Conservation (phyloP, 1,140 invertebrate species). For the Aradophagus sp. region DNA sequence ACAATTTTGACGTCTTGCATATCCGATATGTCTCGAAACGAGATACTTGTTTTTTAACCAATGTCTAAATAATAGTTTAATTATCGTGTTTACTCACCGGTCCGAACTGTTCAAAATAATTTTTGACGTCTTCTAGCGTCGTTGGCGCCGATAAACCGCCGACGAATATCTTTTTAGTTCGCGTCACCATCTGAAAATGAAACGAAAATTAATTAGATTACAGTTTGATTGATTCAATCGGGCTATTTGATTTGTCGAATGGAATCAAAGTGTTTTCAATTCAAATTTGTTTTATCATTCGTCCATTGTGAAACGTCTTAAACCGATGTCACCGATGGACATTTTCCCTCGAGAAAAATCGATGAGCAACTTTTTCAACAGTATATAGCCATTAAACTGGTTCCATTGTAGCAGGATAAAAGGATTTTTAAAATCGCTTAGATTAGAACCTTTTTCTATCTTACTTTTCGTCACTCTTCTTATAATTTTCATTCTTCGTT, state of each 20-base stretch:
- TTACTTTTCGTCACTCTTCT: conserved; percentile 40
- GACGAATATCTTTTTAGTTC: conserved; percentile 99
- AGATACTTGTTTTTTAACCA: not conserved
- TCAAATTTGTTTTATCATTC: too few relatives aligned
- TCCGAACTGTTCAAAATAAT: conserved; percentile 99
- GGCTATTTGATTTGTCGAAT: too few relatives aligned
- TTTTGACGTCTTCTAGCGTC: conserved; percentile 99
- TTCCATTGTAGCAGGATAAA: conserved; percentile 55
- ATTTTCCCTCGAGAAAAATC: too few relatives aligned
- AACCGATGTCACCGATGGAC: too few relatives aligned
- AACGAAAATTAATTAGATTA: conserved; percentile 47
- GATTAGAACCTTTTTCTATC: conserved; percentile 52
- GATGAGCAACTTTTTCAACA: too few relatives aligned
- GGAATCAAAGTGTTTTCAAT: too few relatives aligned
- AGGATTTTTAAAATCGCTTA: conserved; percentile 46
- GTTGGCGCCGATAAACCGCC: conserved; percentile 99
- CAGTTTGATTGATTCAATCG: conserved; percentile 22
- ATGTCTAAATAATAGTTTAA: not conserved
- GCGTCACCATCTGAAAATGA: conserved; percentile 96
- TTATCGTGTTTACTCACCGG: conserved; percentile 83
- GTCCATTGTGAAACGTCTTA: too few relatives aligned
- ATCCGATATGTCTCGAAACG: too few relatives aligned
- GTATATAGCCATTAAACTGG: too few relatives aligned
- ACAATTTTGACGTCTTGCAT: too few relatives aligned
- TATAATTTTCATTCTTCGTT: conserved; percentile 9